Evolutionary conservation across 2,113 vertebrate species (phyloP).

Genomic region (Platysternon megacephalum): DNA sequence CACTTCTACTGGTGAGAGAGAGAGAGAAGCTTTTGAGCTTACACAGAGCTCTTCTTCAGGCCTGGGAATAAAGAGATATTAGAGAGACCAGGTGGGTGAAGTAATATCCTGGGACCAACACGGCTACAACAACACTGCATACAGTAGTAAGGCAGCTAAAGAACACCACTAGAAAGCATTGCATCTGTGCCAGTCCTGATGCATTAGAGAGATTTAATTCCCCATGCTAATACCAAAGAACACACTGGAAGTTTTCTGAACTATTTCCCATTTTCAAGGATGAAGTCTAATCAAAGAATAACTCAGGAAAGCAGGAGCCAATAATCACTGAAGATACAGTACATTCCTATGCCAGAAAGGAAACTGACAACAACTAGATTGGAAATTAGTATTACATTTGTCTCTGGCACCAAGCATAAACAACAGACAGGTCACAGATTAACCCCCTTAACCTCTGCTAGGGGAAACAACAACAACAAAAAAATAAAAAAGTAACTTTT

Average conservation of each 20-base stretch:
- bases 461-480: neutral
- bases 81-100: too few species aligned
- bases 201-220: neutral
- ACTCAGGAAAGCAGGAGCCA: neutral
- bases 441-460: too few species aligned
- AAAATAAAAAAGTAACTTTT: neutral
- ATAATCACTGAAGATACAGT: neutral
- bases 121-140: neutral
- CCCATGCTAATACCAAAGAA: neutral
- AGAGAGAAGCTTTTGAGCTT: neutral
- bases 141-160: neutral
- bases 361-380: neutral
- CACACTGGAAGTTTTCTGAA: neutral
- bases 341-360: slow-evolving; percentile 2
- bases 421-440: neutral
- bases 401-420: neutral
- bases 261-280: neutral
- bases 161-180: neutral
- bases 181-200: neutral
- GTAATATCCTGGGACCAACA: too few species aligned
- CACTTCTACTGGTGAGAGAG: neutral
- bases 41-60: too few species aligned
- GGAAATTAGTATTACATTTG: neutral
- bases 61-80: neutral
- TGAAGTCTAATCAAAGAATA: neutral